A percentile compares a stretch with the other conserved stretches of the same genome.
Evolutionary conservation across 1,140 invertebrate species (phyloP).

Genomic region (Manduca sexta): DNA sequence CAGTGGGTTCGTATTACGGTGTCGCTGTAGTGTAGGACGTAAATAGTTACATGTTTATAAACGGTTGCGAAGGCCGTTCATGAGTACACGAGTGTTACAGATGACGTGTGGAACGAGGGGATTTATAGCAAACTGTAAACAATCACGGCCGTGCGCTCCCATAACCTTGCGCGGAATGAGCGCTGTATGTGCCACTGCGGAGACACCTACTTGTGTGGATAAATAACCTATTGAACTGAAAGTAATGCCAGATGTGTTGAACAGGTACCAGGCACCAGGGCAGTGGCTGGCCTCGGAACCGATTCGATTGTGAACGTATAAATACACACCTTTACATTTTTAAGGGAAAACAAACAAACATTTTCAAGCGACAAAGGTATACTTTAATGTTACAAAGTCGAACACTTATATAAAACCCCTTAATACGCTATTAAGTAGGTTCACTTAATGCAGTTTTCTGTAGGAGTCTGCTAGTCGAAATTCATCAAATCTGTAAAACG

Average conservation of each 20-base stretch:
- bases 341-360: background rate
- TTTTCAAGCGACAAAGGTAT: too few relatives aligned
- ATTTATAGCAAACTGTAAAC: slow-evolving; percentile 24
- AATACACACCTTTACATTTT: background rate
- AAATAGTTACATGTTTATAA: background rate
- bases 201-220: background rate
- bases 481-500: too few relatives aligned
- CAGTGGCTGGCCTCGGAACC: slow-evolving; percentile 19
- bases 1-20: background rate
- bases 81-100: slow-evolving; percentile 10
- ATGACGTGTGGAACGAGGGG: slow-evolving; percentile 18
- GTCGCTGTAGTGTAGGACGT: background rate
- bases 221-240: slow-evolving; percentile 17
- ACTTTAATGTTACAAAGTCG: too few relatives aligned
- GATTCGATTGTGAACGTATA: slow-evolving; percentile 12
- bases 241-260: slow-evolving; percentile 19
- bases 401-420: too few relatives aligned
- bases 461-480: too few relatives aligned
- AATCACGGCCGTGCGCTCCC: slow-evolving; percentile 18
- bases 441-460: too few relatives aligned
- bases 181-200: background rate
- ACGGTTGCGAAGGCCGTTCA: slow-evolving; percentile 22
- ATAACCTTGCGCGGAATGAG: slow-evolving; percentile 22
- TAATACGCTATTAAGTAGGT: too few relatives aligned
- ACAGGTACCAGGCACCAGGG: slow-evolving; percentile 7